These are phyloP conservation scores for Caenorhabditis becei DNA, from an alignment of 2,888 invertebrate species.

Conservation along the genomic window DNA sequence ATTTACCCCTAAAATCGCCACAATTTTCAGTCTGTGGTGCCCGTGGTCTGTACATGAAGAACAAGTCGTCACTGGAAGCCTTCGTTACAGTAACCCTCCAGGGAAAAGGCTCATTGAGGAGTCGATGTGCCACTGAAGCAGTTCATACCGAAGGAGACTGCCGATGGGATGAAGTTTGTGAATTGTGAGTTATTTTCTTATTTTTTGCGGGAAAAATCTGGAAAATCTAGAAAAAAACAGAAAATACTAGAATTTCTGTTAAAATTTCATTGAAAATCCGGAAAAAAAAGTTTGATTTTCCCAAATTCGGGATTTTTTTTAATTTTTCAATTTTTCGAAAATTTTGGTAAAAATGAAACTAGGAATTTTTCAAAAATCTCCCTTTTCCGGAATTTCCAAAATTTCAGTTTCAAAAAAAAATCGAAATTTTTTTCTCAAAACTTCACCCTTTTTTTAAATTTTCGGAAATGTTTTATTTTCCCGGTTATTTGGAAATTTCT, in stretches of 20 bases:
- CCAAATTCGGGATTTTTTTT: neutral
- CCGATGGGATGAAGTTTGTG: constrained; percentile 78
- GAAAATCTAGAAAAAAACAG: no score
- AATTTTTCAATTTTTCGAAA: neutral
- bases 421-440: no score
- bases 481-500: no score
- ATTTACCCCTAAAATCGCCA: neutral
- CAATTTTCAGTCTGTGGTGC: constrained; percentile 71
- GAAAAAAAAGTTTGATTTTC: neutral
- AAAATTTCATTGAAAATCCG: no score
- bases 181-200: constrained; percentile 73
- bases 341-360: neutral
- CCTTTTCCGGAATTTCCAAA: no score
- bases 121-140: constrained; percentile 68
- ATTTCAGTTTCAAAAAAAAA: no score
- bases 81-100: constrained; percentile 61
- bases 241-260: no score
- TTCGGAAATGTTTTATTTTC: neutral
- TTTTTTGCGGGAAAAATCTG: neutral
- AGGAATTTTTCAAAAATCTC: no score
- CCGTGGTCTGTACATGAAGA: constrained; percentile 74
- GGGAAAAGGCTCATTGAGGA: constrained; percentile 69
- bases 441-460: neutral
- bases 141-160: constrained; percentile 65
- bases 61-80: constrained; percentile 69